These are phyloP conservation scores for Scytalopus superciliaris DNA, from an alignment of 2,113 vertebrate species.

Conservation along the genomic window DNA sequence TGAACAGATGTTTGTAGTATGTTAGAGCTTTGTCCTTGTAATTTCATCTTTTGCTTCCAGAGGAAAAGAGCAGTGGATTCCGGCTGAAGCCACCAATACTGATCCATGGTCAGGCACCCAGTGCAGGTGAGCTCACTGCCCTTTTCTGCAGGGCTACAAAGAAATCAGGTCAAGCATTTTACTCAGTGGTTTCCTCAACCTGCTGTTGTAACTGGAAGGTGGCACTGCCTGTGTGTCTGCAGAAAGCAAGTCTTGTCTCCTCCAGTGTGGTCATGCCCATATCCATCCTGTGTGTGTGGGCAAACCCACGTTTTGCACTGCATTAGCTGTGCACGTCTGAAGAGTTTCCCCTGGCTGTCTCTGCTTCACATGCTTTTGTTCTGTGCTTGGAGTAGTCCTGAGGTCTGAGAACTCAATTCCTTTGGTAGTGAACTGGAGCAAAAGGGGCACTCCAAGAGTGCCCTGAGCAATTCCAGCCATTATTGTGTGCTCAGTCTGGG, in stretches of 20 bases:
- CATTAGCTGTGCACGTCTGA: neutral
- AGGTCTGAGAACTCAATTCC: neutral
- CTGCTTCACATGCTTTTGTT: neutral
- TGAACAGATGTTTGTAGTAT: neutral
- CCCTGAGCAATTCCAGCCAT: neutral
- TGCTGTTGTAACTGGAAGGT: neutral
- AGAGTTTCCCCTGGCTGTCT: neutral
- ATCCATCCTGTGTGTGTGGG: neutral
- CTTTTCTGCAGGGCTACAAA: neutral
- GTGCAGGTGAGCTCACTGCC: conserved; percentile 84
- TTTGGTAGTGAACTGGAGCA: neutral
- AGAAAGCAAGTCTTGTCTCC: neutral
- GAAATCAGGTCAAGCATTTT: neutral
- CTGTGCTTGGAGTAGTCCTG: neutral
- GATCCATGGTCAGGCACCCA: conserved; percentile 96
- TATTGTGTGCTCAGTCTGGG: neutral
- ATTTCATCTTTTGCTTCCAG: conserved; percentile 71
- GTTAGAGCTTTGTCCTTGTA: neutral
- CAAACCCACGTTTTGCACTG: fast-evolving
- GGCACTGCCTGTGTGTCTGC: neutral
- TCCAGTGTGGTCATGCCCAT: neutral
- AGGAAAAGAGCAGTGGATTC: conserved; percentile 95
- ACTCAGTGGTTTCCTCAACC: neutral
- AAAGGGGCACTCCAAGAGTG: neutral
- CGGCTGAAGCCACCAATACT: conserved; percentile 95